Conservation (phyloP, 2,113 vertebrate genomes). For the Otus sunia region DNA sequence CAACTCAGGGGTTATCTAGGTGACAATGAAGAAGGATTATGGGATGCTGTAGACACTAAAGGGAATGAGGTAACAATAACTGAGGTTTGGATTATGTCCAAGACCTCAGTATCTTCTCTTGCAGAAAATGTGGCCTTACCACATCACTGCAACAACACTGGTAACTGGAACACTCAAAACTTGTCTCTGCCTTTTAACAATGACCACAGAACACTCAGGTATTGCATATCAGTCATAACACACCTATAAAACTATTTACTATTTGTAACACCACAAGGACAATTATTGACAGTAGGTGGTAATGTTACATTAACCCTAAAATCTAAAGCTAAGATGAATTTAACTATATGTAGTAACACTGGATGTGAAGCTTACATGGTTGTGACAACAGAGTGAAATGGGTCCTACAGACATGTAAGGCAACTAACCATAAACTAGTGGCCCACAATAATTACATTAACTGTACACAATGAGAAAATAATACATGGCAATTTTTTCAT, state of each 20-base stretch:
- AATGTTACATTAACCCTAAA: not conserved
- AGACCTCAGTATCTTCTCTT: not conserved
- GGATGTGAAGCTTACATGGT: not conserved
- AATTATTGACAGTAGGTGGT: not conserved
- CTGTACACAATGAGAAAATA: not conserved
- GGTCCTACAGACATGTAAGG: not conserved
- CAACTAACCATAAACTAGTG: not conserved
- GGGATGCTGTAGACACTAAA: not conserved
- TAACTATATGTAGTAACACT: not conserved
- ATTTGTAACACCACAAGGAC: not conserved
- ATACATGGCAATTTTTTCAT: not conserved
- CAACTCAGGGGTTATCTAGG: not conserved
- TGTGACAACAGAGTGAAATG: not conserved
- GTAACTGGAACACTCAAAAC: not conserved
- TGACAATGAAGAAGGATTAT: not conserved
- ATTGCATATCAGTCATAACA: not conserved
- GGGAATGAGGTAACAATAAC: not conserved
- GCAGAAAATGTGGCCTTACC: not conserved
- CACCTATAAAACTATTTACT: not conserved
- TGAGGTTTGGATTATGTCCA: not conserved
- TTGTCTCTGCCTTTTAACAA: not conserved
- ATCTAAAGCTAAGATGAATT: not conserved
- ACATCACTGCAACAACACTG: not conserved
- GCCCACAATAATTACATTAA: not conserved
- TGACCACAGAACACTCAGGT: not conserved